phyloP scores from a whole-genome alignment of 2,113 vertebrate species.

The Ceratotherium simum region DNA sequence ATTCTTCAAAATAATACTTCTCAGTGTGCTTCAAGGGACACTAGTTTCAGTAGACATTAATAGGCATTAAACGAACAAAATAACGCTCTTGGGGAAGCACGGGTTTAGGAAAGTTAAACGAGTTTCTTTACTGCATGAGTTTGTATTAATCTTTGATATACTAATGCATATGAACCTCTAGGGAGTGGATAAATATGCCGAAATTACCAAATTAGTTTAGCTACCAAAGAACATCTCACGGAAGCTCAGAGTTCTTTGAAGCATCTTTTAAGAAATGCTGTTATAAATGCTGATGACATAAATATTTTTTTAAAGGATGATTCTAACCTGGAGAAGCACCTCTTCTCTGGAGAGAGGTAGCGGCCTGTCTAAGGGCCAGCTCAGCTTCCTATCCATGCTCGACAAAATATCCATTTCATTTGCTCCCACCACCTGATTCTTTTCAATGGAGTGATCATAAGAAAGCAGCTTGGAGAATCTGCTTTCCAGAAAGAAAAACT shows the following conservation, averaged over 20 bases:
- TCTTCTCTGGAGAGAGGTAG: background rate
- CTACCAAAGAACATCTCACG: background rate
- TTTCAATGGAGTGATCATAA: background rate
- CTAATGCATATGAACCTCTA: background rate
- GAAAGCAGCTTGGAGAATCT: background rate
- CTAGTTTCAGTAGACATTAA: constrained; percentile 33
- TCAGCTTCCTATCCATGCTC: background rate
- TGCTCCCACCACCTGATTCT: background rate
- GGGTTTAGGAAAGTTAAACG: constrained; percentile 20
- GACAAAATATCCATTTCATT: background rate
- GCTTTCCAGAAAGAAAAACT: background rate
- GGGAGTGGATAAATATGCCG: background rate
- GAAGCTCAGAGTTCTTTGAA: background rate
- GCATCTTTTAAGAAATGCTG: background rate
- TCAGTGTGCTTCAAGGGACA: constrained; percentile 24
- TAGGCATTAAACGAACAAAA: constrained; percentile 38
- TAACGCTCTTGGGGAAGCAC: background rate
- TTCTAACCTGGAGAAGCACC: background rate
- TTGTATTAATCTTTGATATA: constrained; percentile 30
- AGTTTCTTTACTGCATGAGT: background rate
- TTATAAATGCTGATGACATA: background rate
- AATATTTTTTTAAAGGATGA: background rate
- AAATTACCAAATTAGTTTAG: constrained; percentile 53
- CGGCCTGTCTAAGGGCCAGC: background rate
- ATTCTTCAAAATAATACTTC: constrained; percentile 57